Evolutionary conservation across 2,888 invertebrate species (phyloP).

Genomic region (Cheilosia vernalis): DNA sequence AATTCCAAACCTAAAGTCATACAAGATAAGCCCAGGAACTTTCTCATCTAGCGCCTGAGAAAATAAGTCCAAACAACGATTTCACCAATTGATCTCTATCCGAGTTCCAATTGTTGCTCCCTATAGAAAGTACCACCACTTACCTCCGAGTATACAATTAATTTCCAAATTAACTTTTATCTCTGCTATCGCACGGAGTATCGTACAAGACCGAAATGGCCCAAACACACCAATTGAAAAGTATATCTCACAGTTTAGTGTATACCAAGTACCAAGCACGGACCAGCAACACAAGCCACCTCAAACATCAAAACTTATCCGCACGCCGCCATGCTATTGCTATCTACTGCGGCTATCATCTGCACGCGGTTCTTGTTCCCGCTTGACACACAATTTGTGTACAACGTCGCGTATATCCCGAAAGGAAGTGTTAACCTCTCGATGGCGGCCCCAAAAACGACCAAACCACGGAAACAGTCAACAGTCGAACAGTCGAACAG

Average conservation of each 20-base stretch:
- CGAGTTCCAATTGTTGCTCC: conserved; percentile 33
- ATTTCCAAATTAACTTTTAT: conserved; percentile 74
- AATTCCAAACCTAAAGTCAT: no score
- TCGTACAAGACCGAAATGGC: conserved; percentile 68
- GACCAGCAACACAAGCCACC: conserved; percentile 45
- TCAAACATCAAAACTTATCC: conserved; percentile 62
- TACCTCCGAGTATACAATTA: conserved; percentile 56
- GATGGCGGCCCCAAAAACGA: conserved; percentile 62
- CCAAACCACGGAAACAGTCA: conserved; percentile 45
- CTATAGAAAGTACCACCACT: conserved; percentile 52
- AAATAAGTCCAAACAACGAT: conserved; percentile 33
- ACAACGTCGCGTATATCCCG: conserved; percentile 62
- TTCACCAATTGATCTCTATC: conserved; percentile 66
- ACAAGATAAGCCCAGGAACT: conserved; percentile 8
- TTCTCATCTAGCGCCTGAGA: conserved; percentile 23
- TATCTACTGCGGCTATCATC: conserved; percentile 66
- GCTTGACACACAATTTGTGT: conserved; percentile 72
- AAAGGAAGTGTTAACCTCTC: conserved; percentile 74
- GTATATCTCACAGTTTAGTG: conserved; percentile 66
- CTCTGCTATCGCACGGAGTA: conserved; percentile 68
- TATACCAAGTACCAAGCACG: conserved; percentile 28
- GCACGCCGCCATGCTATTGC: conserved; percentile 39
- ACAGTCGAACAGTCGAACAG: conserved; percentile 16
- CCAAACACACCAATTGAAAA: conserved; percentile 56
- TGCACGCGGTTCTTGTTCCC: conserved; percentile 73